Evolutionary conservation across 1,140 invertebrate species (phyloP).

Genomic region (Onthophagus taurus): DNA sequence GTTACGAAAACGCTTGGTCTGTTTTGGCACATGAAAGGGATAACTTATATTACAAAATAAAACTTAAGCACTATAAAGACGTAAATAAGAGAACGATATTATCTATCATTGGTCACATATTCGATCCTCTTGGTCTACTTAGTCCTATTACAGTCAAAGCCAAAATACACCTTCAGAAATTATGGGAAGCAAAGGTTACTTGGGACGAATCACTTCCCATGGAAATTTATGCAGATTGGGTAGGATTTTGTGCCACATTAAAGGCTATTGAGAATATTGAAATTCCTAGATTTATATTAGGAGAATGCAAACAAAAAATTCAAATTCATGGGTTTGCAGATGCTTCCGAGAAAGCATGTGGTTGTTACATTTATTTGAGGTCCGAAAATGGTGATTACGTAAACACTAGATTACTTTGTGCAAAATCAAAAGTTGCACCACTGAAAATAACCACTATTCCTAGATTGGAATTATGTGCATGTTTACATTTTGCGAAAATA

Average conservation of each 20-base stretch:
- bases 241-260: background rate
- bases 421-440: conserved; percentile 31
- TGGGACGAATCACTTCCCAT: conserved; percentile 7
- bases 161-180: conserved; percentile 12
- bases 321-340: conserved; percentile 35
- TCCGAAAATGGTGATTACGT: background rate
- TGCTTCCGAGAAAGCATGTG: conserved; percentile 33
- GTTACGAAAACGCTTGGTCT: conserved; percentile 7
- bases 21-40: conserved; percentile 1
- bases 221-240: conserved; percentile 2
- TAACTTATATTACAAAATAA: conserved; percentile 4
- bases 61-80: background rate
- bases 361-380: conserved; percentile 31
- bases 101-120: conserved; percentile 9
- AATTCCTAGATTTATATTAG: background rate
- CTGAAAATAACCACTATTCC: conserved; percentile 26
- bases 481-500: too few relatives aligned
- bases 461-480: conserved; percentile 30
- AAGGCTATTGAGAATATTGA: background rate
- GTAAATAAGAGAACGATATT: conserved; percentile 9
- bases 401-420: conserved; percentile 19
- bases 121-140: conserved; percentile 13
- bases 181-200: conserved; percentile 9
- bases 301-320: background rate
- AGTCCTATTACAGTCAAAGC: conserved; percentile 1